Percentiles rank a stretch among this genome's conserved stretches.
These are phyloP conservation scores for cat (Felis catus) DNA, from an alignment of 2,113 vertebrate genomes.

Conservation along the genomic window DNA sequence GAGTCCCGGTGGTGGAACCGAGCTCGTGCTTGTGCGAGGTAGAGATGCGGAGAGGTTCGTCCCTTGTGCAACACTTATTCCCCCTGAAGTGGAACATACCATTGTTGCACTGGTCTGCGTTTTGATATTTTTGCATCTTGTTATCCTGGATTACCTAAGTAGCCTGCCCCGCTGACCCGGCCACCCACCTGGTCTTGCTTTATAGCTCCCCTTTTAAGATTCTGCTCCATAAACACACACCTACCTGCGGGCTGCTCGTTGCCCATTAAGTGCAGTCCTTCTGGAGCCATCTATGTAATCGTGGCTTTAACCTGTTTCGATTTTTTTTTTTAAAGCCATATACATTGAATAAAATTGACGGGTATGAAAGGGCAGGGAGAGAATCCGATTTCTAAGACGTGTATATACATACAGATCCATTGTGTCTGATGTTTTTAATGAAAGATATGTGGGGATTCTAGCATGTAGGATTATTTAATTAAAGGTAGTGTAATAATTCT, in stretches of 20 bases:
- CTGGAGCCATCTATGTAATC: not conserved
- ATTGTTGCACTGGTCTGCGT: not conserved
- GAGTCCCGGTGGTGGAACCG: not conserved
- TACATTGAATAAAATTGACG: not conserved
- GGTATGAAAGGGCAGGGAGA: not conserved
- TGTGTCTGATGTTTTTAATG: not conserved
- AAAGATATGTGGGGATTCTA: not conserved
- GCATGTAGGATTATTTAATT: not conserved
- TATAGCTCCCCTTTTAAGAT: fast-evolving
- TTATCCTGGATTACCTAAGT: not conserved
- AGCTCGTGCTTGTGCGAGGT: not conserved
- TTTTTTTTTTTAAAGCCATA: not conserved
- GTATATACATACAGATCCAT: too few relatives aligned
- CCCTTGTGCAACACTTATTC: not conserved
- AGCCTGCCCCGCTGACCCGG: fast-evolving
- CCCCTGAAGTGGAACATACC: not conserved
- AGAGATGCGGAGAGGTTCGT: not conserved
- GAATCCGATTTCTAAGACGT: not conserved
- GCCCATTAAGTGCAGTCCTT: not conserved
- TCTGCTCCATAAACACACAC: not conserved
- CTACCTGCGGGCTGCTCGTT: not conserved
- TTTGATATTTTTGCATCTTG: not conserved
- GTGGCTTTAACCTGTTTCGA: fast-evolving
- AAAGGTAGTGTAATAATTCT: not conserved
- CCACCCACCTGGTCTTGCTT: not conserved